These are phyloP conservation scores for Pachyseris speciosa DNA, from an alignment of 64 coral and sea anemone genomes.

Conservation along the genomic window DNA sequence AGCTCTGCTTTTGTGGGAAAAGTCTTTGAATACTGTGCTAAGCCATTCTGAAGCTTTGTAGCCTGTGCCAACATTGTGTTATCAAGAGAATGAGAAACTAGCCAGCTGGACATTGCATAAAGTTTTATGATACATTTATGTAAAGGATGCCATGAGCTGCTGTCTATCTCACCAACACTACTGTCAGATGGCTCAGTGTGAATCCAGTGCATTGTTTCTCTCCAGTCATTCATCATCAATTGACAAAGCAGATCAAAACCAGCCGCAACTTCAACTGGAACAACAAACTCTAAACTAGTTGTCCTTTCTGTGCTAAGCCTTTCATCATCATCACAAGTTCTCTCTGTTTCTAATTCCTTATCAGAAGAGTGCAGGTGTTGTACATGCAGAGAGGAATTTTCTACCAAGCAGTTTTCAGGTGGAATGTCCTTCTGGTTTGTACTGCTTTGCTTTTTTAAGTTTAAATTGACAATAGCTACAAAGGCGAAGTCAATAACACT, in stretches of 20 bases:
- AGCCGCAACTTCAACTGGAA: slow-evolving; percentile 1
- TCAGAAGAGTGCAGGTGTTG: background rate
- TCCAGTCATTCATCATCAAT: slow-evolving; percentile 58
- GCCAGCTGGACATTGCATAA: background rate
- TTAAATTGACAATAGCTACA: background rate
- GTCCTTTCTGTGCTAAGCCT: background rate
- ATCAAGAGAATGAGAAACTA: background rate
- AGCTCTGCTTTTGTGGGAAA: slow-evolving; percentile 15
- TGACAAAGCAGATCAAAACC: slow-evolving; percentile 14
- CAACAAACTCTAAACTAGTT: background rate
- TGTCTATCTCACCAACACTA: background rate
- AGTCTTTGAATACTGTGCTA: slow-evolving; percentile 8
- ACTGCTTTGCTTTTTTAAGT: background rate
- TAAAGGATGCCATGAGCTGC: slow-evolving; percentile 29
- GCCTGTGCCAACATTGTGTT: background rate
- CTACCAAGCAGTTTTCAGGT: background rate
- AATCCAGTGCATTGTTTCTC: slow-evolving; percentile 14
- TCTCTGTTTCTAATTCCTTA: background rate
- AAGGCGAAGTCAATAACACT: background rate
- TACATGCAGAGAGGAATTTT: background rate
- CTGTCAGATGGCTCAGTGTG: background rate
- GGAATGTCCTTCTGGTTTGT: background rate
- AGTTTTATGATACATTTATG: slow-evolving; percentile 59
- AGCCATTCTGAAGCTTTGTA: slow-evolving; percentile 8
- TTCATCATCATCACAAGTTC: background rate